Evolutionary conservation across 2,797 vertebrate species (phyloP).

Genomic region (Heteromormyrus szaboi): DNA sequence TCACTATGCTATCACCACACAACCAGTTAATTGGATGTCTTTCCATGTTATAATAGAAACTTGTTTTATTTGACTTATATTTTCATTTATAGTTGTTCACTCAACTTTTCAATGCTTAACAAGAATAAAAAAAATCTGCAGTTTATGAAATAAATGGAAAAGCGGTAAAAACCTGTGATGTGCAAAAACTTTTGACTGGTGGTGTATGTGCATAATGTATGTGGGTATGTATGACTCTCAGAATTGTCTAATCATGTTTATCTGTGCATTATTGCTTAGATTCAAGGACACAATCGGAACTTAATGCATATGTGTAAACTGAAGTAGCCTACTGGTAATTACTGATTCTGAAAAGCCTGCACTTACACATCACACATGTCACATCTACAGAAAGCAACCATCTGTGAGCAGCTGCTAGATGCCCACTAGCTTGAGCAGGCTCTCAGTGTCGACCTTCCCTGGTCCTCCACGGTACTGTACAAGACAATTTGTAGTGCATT

Average conservation of each 20-base stretch:
- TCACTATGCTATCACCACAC: neutral
- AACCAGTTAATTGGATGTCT: neutral
- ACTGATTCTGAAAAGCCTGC: slow-evolving; percentile 21
- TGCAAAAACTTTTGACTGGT: neutral
- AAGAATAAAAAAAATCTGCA: neutral
- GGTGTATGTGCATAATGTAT: neutral
- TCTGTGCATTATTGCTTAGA: slow-evolving; percentile 18
- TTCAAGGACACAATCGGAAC: no score
- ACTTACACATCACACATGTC: slow-evolving; percentile 20
- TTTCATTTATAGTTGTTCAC: no score
- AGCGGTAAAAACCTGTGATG: neutral
- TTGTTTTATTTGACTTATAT: neutral
- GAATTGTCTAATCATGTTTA: neutral
- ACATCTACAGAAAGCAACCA: neutral
- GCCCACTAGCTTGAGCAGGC: neutral
- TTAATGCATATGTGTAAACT: slow-evolving; percentile 19
- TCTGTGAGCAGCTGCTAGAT: slow-evolving; percentile 16
- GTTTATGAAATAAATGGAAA: neutral
- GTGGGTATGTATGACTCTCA: neutral
- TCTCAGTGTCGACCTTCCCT: neutral
- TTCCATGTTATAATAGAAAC: neutral
- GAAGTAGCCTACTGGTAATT: slow-evolving; percentile 8
- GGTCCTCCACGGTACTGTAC: neutral
- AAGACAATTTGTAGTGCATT: neutral
- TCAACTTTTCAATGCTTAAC: neutral